phyloP scores from a whole-genome alignment of 2,113 vertebrate species.

The Clarias gariepinus region DNA sequence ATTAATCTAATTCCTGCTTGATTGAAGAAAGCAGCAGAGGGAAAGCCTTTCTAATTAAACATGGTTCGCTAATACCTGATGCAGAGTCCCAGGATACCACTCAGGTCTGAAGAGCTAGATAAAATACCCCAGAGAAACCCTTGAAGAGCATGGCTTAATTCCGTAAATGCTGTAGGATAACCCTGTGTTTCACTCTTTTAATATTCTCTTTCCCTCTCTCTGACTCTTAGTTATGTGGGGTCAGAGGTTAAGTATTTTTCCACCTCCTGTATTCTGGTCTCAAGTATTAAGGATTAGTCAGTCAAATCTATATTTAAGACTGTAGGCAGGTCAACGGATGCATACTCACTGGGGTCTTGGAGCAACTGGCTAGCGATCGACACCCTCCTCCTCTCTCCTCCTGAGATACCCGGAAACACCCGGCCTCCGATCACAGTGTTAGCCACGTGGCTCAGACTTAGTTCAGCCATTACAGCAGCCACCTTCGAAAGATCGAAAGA shows the following conservation, averaged over 20 bases:
- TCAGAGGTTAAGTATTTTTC: neutral
- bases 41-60: constrained; percentile 70
- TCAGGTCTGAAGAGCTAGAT: constrained; percentile 62
- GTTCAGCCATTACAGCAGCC: constrained; percentile 82
- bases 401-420: constrained; percentile 83
- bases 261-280: neutral
- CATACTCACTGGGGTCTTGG: constrained; percentile 90
- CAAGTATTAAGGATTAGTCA: neutral
- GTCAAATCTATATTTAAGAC: too few species aligned
- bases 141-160: constrained; percentile 56
- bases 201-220: constrained; percentile 52
- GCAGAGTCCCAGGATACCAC: constrained; percentile 61
- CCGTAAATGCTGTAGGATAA: constrained; percentile 62
- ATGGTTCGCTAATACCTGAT: constrained; percentile 68
- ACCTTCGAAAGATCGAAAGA: constrained; percentile 73
- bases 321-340: neutral
- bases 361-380: constrained; percentile 91
- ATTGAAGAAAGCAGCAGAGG: constrained; percentile 71
- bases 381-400: constrained; percentile 86
- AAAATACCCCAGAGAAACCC: constrained; percentile 58
- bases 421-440: constrained; percentile 83
- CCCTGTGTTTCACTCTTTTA: constrained; percentile 56
- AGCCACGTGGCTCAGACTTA: constrained; percentile 86
- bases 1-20: constrained; percentile 81
- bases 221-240: constrained; percentile 16